Conservation (phyloP, 2,888 invertebrate genomes). For the Craniophora ligustri region DNA sequence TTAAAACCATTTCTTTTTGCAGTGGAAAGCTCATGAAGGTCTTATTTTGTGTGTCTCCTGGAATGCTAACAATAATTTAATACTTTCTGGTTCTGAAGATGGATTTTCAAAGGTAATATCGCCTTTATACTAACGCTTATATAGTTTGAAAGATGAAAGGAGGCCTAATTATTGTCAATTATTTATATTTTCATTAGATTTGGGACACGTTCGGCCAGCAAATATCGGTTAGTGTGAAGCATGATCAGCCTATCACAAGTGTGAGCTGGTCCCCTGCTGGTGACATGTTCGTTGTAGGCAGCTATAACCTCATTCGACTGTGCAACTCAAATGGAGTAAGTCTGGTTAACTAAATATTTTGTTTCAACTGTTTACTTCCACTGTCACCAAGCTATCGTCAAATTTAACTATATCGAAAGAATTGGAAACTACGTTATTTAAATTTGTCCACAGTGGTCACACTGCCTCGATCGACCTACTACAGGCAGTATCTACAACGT, state of each 20-base stretch:
- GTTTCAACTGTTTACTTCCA: too few relatives aligned
- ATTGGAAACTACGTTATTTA: too few relatives aligned
- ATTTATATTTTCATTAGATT: constrained; percentile 80
- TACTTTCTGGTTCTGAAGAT: constrained; percentile 99
- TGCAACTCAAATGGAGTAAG: constrained; percentile 98
- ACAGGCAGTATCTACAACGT: constrained; percentile 97
- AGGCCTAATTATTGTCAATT: background rate
- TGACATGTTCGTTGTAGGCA: constrained; percentile 96
- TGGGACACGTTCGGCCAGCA: constrained; percentile 98
- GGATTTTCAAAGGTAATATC: constrained; percentile 93
- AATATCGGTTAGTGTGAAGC: constrained; percentile 94
- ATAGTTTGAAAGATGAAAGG: background rate
- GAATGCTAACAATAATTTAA: constrained; percentile 97
- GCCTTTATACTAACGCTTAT: background rate
- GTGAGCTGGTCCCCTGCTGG: constrained; percentile 97
- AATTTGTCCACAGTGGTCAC: constrained; percentile 93
- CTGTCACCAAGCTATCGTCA: too few relatives aligned
- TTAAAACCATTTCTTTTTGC: constrained; percentile 57
- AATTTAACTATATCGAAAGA: too few relatives aligned
- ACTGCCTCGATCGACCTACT: constrained; percentile 95
- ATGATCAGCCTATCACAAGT: constrained; percentile 97
- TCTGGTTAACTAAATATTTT: constrained; percentile 28
- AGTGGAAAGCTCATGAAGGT: constrained; percentile 99
- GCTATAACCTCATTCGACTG: constrained; percentile 96
- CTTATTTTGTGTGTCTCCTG: constrained; percentile 97